These are phyloP conservation scores for Athalia rosae DNA, from an alignment of 2,888 invertebrate species.

Conservation along the genomic window DNA sequence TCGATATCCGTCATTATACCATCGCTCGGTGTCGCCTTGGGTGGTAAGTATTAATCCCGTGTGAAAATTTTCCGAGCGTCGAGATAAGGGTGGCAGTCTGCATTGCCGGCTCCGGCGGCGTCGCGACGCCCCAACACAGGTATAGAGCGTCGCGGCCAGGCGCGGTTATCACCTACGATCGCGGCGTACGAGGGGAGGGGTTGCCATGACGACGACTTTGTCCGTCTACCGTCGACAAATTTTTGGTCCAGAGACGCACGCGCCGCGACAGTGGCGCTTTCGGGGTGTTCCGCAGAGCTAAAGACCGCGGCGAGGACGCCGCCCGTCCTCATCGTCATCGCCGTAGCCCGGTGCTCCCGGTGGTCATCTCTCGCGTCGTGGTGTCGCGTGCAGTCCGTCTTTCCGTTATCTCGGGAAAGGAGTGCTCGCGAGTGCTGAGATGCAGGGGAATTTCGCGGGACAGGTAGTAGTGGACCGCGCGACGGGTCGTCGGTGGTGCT, in stretches of 20 bases:
- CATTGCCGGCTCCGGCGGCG: slow-evolving; percentile 39
- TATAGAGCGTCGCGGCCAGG: neutral
- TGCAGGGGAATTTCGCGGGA: slow-evolving; percentile 32
- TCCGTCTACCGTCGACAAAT: slow-evolving; percentile 21
- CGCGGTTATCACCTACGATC: slow-evolving; percentile 24
- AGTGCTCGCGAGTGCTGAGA: slow-evolving; percentile 42
- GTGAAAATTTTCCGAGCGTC: neutral
- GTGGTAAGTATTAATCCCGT: slow-evolving; percentile 28
- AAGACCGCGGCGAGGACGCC: slow-evolving; percentile 56
- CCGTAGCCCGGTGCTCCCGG: slow-evolving; percentile 46
- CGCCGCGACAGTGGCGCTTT: slow-evolving; percentile 44
- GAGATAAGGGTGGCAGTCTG: slow-evolving; percentile 10
- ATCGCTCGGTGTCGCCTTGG: slow-evolving; percentile 23
- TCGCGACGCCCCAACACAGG: slow-evolving; percentile 19
- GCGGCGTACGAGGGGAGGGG: slow-evolving; percentile 30
- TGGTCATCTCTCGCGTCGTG: slow-evolving; percentile 42
- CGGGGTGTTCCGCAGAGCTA: slow-evolving; percentile 50
- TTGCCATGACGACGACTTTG: slow-evolving; percentile 46
- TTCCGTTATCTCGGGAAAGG: slow-evolving; percentile 39
- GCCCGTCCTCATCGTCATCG: slow-evolving; percentile 52
- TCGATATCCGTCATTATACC: neutral
- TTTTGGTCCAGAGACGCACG: slow-evolving; percentile 38
- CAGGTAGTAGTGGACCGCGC: slow-evolving; percentile 28
- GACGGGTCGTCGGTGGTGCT: slow-evolving; percentile 34
- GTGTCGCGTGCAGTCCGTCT: slow-evolving; percentile 38